A percentile compares a stretch with the other conserved stretches of the same genome.
phyloP scores from a whole-genome alignment of 2,797 vertebrate species.

The Molothrus ater region DNA sequence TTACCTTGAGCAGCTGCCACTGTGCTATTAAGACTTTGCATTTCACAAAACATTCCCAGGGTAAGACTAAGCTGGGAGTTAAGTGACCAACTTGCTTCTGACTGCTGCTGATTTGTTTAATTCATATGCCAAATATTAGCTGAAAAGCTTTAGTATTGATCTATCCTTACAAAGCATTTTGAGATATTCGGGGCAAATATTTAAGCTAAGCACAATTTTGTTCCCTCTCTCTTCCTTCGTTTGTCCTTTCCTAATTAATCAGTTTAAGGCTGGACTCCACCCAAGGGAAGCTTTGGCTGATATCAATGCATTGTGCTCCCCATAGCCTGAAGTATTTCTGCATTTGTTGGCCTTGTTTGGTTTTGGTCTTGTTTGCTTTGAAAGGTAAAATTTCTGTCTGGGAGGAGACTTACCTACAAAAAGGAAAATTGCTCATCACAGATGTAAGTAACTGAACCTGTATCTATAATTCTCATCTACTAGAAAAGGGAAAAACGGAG shows the following conservation, averaged over 20 bases:
- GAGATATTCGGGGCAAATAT: not conserved
- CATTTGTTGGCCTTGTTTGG: not conserved
- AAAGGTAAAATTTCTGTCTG: not conserved
- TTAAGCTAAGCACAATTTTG: not conserved
- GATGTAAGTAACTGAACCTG: not conserved
- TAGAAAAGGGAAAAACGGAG: not conserved
- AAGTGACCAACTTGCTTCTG: not conserved
- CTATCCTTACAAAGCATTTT: not conserved
- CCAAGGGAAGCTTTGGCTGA: not conserved
- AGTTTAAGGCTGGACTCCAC: not conserved
- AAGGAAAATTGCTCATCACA: not conserved
- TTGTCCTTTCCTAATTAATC: not conserved
- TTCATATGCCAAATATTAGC: not conserved
- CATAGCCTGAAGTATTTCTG: not conserved
- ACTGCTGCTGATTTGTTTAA: not conserved
- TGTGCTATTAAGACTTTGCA: not conserved
- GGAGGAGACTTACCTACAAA: not conserved
- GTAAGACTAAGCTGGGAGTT: not conserved
- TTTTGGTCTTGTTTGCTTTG: not conserved
- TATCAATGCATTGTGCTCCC: not conserved
- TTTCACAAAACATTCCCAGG: not conserved
- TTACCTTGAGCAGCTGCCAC: not conserved
- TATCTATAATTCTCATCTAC: accelerated
- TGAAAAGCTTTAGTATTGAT: not conserved
- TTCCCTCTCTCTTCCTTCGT: not conserved